A percentile compares a stretch with the other conserved stretches of the same genome.
Evolutionary conservation across 2,888 invertebrate species (phyloP).

Genomic region (Noctua janthina): DNA sequence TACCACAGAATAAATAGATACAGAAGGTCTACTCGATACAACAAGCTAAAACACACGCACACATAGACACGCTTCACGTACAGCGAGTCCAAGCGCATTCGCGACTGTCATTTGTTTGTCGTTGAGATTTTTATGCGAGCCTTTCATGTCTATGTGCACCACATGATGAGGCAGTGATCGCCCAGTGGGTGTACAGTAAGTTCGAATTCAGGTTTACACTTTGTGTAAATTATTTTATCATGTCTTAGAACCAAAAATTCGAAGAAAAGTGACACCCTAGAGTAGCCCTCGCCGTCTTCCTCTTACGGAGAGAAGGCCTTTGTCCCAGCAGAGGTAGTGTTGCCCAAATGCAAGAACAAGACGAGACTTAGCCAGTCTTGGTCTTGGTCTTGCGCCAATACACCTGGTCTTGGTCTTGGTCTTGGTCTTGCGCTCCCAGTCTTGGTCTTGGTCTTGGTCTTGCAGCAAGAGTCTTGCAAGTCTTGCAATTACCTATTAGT

Average conservation of each 20-base stretch:
- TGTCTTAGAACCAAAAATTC: neutral
- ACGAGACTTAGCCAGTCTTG: too few species aligned
- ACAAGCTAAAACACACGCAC: neutral
- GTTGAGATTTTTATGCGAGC: neutral
- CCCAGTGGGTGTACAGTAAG: too few species aligned
- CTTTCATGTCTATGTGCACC: neutral
- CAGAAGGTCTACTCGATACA: constrained; percentile 3
- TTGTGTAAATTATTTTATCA: neutral
- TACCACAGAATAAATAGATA: neutral
- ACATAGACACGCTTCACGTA: too few species aligned
- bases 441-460: too few species aligned
- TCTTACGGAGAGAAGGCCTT: neutral
- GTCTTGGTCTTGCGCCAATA: too few species aligned
- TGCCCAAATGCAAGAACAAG: too few species aligned
- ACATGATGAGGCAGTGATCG: neutral
- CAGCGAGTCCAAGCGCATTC: neutral
- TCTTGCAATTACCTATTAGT: too few species aligned
- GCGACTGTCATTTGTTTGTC: neutral
- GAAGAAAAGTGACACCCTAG: neutral
- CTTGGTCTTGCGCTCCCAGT: too few species aligned
- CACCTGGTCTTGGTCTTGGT: too few species aligned
- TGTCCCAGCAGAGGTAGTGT: neutral
- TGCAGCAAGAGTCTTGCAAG: too few species aligned
- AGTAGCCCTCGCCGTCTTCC: neutral
- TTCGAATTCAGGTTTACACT: neutral